phyloP scores from a whole-genome alignment of 2,113 vertebrate genomes.

The Pituophis catenifer region DNA sequence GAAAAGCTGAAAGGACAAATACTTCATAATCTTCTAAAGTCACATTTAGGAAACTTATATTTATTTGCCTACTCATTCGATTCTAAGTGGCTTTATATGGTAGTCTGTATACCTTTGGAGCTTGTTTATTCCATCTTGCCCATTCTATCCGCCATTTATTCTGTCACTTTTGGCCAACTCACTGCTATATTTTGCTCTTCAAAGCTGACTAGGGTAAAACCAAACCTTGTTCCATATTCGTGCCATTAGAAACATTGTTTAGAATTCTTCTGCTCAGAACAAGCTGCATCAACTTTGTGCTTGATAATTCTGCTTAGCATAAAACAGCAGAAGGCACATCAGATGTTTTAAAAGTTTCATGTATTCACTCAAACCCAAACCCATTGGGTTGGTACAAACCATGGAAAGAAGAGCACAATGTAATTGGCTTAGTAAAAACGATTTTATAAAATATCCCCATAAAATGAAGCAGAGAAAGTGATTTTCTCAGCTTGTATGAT shows the following conservation, averaged over 20 bases:
- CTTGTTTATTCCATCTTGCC: neutral
- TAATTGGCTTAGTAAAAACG: neutral
- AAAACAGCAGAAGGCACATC: neutral
- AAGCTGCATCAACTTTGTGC: neutral
- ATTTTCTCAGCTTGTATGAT: neutral
- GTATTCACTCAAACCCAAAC: neutral
- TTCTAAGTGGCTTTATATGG: neutral
- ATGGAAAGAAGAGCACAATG: neutral
- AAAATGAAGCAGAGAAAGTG: neutral
- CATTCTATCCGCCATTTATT: neutral
- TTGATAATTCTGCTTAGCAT: neutral
- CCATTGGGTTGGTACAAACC: neutral
- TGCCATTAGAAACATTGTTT: neutral
- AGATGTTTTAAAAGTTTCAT: neutral
- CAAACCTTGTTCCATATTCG: neutral
- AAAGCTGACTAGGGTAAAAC: neutral
- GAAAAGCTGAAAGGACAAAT: neutral
- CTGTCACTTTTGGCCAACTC: neutral
- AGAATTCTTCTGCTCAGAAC: neutral
- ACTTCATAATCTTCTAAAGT: neutral
- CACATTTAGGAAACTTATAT: neutral
- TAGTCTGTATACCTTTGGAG: neutral
- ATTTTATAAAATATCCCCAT: neutral
- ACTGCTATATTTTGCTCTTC: neutral
- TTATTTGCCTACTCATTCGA: neutral